A percentile compares a stretch with the other conserved stretches of the same genome.
These are phyloP conservation scores for Thunnus thynnus DNA, from an alignment of 2,113 vertebrate genomes.

Conservation along the genomic window DNA sequence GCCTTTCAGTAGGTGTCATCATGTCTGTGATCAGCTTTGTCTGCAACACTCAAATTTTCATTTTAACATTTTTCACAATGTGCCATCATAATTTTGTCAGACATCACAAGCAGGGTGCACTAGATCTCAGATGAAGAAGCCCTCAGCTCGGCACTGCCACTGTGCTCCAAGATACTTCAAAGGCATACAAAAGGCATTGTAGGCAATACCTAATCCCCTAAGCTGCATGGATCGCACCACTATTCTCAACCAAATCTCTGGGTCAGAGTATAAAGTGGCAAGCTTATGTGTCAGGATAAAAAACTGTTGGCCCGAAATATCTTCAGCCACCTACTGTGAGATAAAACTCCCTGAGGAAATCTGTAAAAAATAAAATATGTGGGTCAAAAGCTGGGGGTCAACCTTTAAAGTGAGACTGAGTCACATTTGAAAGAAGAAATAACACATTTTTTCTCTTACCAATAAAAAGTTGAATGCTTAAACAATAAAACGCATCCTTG, in stretches of 20 bases:
- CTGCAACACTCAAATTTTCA: neutral
- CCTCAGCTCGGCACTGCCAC: neutral
- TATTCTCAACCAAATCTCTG: neutral
- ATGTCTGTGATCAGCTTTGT: conserved; percentile 3
- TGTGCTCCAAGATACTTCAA: conserved; percentile 18
- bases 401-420: too few relatives aligned
- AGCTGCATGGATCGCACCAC: conserved; percentile 16
- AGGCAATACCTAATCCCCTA: conserved; percentile 25
- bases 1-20: conserved; percentile 9
- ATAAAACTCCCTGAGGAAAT: neutral
- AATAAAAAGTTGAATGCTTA: too few relatives aligned
- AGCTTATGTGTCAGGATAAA: conserved; percentile 14
- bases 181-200: conserved; percentile 18
- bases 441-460: too few relatives aligned
- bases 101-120: neutral
- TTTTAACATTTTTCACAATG: neutral
- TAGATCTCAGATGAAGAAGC: neutral
- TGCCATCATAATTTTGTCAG: neutral
- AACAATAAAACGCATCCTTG: too few relatives aligned
- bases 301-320: neutral
- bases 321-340: conserved; percentile 11
- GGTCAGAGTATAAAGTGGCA: conserved; percentile 11
- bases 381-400: too few relatives aligned
- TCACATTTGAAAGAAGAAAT: too few relatives aligned
- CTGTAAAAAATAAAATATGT: neutral